These are phyloP conservation scores for Poicephalus meyeri DNA, from an alignment of 2,113 vertebrate species.

Conservation along the genomic window DNA sequence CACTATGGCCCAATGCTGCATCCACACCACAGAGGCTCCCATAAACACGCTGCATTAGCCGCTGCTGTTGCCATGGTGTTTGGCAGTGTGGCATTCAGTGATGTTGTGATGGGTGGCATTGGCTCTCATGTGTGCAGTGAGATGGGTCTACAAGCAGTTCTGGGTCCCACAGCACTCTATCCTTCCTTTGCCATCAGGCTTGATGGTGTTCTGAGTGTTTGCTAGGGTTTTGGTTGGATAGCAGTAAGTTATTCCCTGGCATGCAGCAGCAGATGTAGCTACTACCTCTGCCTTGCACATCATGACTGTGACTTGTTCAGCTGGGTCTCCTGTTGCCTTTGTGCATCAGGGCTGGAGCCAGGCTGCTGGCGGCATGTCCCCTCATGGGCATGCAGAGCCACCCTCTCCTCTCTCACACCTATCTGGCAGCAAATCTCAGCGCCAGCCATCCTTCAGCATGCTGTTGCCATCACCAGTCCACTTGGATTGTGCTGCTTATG, in stretches of 20 bases:
- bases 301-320: not conserved
- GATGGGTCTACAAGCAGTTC: not conserved
- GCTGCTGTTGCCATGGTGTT: accelerated
- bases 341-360: not conserved
- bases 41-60: accelerated
- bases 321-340: not conserved
- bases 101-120: accelerated
- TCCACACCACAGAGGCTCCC: not conserved
- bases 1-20: not conserved
- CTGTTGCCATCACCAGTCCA: not conserved
- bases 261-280: accelerated
- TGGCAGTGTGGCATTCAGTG: not conserved
- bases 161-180: accelerated
- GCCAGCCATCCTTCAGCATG: not conserved
- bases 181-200: not conserved
- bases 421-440: not conserved
- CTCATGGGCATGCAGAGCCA: not conserved
- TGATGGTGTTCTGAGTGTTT: not conserved
- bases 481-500: not conserved
- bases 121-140: not conserved
- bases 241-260: not conserved
- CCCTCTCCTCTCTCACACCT: not conserved
- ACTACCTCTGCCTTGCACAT: not conserved
- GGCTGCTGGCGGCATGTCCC: not conserved
- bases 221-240: not conserved